Percentiles rank a stretch among this genome's conserved stretches.
These are phyloP conservation scores for Trissolcus brochymenae DNA, from an alignment of 2,888 invertebrate genomes.

Conservation along the genomic window DNA sequence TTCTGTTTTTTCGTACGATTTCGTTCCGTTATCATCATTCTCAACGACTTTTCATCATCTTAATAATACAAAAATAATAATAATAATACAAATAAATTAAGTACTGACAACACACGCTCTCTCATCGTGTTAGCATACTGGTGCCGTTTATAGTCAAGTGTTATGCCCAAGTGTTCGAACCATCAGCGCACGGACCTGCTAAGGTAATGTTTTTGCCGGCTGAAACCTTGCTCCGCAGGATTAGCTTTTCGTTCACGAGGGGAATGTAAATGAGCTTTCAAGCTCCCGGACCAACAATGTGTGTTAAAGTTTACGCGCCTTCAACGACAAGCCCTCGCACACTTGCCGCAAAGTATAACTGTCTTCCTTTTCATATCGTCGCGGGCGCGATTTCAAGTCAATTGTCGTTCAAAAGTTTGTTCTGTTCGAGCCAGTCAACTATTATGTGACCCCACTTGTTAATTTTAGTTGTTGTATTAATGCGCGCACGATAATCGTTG, in stretches of 20 bases:
- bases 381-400: conserved; percentile 7
- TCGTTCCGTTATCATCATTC: no score
- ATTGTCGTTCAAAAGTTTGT: conserved; percentile 2
- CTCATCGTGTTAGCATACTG: background rate
- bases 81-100: background rate
- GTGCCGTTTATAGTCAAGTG: conserved; percentile 1
- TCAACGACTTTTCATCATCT: background rate
- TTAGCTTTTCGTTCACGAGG: conserved; percentile 12
- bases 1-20: conserved; percentile 1
- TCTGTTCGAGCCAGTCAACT: background rate
- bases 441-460: background rate
- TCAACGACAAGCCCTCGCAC: background rate
- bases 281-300: background rate
- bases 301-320: conserved; percentile 24
- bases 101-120: conserved; percentile 1
- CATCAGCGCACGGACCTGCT: conserved; percentile 16
- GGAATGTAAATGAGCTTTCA: conserved; percentile 25
- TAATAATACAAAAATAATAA: no score
- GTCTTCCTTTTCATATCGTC: background rate
- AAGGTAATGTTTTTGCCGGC: conserved; percentile 27
- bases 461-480: no score
- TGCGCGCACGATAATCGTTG: no score
- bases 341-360: conserved; percentile 3
- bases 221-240: background rate
- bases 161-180: conserved; percentile 28